Base-by-base conservation (phyloP, 2,113 vertebrate genomes). In the Tetrax tetrax region DNA sequence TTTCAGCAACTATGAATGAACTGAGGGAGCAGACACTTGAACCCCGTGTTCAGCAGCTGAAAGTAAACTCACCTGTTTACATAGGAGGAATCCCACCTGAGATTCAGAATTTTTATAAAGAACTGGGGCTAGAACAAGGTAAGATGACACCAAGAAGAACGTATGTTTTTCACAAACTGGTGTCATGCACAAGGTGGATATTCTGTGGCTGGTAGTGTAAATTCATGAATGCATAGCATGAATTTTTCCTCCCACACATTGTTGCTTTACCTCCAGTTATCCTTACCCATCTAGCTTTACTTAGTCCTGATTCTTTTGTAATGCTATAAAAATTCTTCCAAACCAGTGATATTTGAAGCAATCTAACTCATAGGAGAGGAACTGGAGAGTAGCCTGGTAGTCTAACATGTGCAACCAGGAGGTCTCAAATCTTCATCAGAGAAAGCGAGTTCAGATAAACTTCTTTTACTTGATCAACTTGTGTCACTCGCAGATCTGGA, bases 81-180 rank as follows among this genome's bases (percentile, higher is more conserved):
- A 1, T 99, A 56, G 99, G 99, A 51, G 99, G 99, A 13, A 94
- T 98, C 51, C 99, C 99, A 33, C 45, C 31, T 11, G 91, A 97
- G n/a, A 95, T 99, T 47, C 98, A 97, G 43, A 96, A 81, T 48
- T 91, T 96, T 37, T 98, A 98, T 56, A 90, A 92, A 92, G 95
- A 96, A 5, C 87, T 97, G 95, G 98, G 96, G 69, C 96, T 98
- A 83, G 98, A 98, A 70, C 98, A 98, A 88, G 98, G 99, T 99
- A 90, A 98, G 92, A 15, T 50, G 41, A 9, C n/a, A 53, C 5
- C 15, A 37, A 37, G 19, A 41, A 21, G 6, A 61, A 41, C 15
- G 3, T 28, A 31, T 1, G 0, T 37, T 54, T 91, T 74, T 76
- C 0, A 7, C 68, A 72, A 81, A 43, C 12, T 47, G 25, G 3